phyloP scores from a whole-genome alignment of 2,888 invertebrate genomes.

The Metellina segmentata region DNA sequence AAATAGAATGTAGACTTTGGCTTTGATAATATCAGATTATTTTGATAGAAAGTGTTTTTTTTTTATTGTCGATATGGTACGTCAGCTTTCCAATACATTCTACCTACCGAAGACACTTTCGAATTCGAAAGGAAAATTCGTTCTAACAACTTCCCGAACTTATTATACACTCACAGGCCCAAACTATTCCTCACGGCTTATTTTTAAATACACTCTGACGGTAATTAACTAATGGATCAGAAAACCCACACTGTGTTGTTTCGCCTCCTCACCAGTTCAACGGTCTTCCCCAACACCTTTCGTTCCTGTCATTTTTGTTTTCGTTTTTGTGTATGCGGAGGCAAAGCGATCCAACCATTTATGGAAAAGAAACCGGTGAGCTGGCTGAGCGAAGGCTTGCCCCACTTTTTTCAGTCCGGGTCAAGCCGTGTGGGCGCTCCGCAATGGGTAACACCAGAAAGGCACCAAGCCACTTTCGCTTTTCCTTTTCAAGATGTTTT shows the following conservation, averaged over 20 bases:
- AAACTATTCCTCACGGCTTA: no score
- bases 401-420: slow-evolving; percentile 40
- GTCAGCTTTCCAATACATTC: no score
- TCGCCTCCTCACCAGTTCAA: slow-evolving; percentile 17
- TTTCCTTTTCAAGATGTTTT: not conserved
- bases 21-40: no score
- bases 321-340: slow-evolving; percentile 47
- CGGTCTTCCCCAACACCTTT: slow-evolving; percentile 14
- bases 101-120: no score
- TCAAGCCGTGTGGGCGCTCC: slow-evolving; percentile 39
- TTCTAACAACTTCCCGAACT: no score
- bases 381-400: slow-evolving; percentile 4
- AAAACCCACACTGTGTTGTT: not conserved
- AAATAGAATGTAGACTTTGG: no score
- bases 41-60: no score
- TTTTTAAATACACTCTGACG: not conserved
- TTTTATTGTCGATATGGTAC: no score
- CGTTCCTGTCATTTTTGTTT: not conserved
- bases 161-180: no score
- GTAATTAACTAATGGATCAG: slow-evolving; percentile 26
- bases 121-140: no score
- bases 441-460: not conserved
- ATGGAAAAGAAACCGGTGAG: no score
- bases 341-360: not conserved
- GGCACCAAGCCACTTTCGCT: not conserved